phyloP scores from a whole-genome alignment of 92 coral and sea anemone species.

The Plumapathes pennacea region DNA sequence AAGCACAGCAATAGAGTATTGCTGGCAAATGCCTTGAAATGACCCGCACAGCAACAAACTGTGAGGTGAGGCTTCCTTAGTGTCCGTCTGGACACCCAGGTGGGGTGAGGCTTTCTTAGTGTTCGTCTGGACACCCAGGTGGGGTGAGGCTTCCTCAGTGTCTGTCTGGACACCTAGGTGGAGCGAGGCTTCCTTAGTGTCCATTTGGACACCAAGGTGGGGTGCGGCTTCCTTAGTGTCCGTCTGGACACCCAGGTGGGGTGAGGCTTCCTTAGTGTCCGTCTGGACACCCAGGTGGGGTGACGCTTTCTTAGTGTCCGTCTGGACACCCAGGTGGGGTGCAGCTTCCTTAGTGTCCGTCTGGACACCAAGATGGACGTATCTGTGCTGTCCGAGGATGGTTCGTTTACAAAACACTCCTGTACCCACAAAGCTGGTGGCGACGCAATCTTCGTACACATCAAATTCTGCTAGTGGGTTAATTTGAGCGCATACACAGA shows the following conservation, averaged over 20 bases:
- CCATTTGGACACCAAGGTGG: no score
- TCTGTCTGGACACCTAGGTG: no score
- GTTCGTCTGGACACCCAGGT: no score
- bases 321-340: conserved; percentile 26
- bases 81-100: no score
- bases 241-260: no score
- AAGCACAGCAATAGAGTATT: conserved; percentile 64
- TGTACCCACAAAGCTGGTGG: conserved; percentile 51
- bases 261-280: no score
- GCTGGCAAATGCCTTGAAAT: conserved; percentile 70
- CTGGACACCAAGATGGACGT: conserved; percentile 36
- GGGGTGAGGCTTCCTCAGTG: no score
- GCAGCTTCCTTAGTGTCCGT: background rate
- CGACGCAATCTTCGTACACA: conserved; percentile 17
- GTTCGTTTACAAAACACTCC: conserved; percentile 53
- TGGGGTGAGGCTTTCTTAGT: no score
- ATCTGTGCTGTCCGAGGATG: conserved; percentile 46
- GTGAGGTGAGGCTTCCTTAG: conserved; percentile 4
- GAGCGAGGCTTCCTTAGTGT: no score
- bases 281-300: no score
- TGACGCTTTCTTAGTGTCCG: no score
- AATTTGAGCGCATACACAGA: conserved; percentile 57
- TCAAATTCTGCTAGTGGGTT: conserved; percentile 43
- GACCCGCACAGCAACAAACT: conserved; percentile 77
- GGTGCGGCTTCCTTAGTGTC: no score